Base-by-base conservation (phyloP, 2,113 vertebrate genomes). In the Protobothrops mucrosquamatus region DNA sequence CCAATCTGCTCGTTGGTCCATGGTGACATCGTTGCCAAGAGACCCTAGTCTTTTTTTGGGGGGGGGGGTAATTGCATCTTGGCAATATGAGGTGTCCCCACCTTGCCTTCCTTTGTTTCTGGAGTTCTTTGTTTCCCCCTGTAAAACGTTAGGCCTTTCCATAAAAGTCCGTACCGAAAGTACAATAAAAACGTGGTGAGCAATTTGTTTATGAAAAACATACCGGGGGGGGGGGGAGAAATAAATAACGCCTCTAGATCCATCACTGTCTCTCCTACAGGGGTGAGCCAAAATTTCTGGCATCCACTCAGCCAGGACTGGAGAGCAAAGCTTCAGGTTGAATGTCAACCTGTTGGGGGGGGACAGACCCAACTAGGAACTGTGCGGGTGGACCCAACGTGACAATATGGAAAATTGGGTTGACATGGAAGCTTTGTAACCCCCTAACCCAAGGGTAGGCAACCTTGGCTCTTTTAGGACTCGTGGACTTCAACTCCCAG, bases 21-120 rank as follows among this genome's bases (percentile, higher is more conserved):
- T n/a, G n/a, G n/a, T n/a, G n/a, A n/a, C n/a, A n/a, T n/a, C n/a
- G n/a, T n/a, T n/a, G n/a, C n/a, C n/a, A n/a, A n/a, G n/a, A n/a
- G n/a, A n/a, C n/a, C n/a, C n/a, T n/a, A n/a, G n/a, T n/a, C n/a
- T n/a, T n/a, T n/a, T n/a, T n/a, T n/a, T n/a, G n/a, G n/a, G n/a
- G n/a, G n/a, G n/a, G n/a, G n/a, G n/a, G n/a, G n/a, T n/a, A n/a
- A n/a, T n/a, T n/a, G n/a, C n/a, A n/a, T n/a, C n/a, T n/a, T n/a
- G n/a, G n/a, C n/a, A n/a, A n/a, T n/a, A n/a, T n/a, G n/a, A n/a
- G n/a, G n/a, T n/a, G 69, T n/a, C 6, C 69, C 69, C 15, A 34
- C 1, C 3, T 3, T 6, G 2, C 2, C 29, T 1, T 74, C 15
- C 5, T 18, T 6, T 34, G 2, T 74, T n/a, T 15, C 12, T 39